Base-by-base conservation (phyloP, 2,113 vertebrate species). In the Neoarius graeffei region DNA sequence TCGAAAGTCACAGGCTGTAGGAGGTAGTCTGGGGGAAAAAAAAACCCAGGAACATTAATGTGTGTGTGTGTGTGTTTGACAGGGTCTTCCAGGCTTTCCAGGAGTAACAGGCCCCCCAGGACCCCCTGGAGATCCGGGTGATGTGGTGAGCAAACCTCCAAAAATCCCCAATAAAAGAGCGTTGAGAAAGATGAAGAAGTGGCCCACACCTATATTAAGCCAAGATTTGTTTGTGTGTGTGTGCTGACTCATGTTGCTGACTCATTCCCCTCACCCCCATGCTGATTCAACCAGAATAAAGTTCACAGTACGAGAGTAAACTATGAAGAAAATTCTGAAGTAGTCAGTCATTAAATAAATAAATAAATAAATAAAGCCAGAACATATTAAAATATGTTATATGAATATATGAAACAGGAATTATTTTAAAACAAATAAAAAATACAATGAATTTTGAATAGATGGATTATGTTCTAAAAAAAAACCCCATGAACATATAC, bases 41-140 rank as follows among this genome's bases (percentile, higher is more conserved):
- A 42, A 42, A n/a, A n/a, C n/a, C n/a, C 42, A 4, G 42, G 3
- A 42, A 42, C 42, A 60, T 27, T 73, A 60, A 69, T 91, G 27
- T 71, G 17, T 19, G 54, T 88, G 80, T 88, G 23, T 85, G 60
- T 90, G 76, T 91, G 30, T 62, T 91, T 81, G 20, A 10, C 82
- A 96, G 95, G 95, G 96, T n/a, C 90, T 93, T 15, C 42, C 89
- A 42, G 95, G 95, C 11, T 88, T 92, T 91, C 91, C 92, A 77
- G 96, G 95, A 86, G 92, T 94, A 87, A 89, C 79, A 19, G 96
- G 96, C 9, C 93, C 97, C 56, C 91, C 94, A 81, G 98, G 98
- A 90, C 96, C 95, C n/a, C 92, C 92, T 0, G 98, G 98, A 86
- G 97, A 98, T 90, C 95, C 94, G 0, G 98, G 98, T 52, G 95